Base-by-base conservation (phyloP, 2,797 vertebrate genomes). In the Cheirogaleus major region DNA sequence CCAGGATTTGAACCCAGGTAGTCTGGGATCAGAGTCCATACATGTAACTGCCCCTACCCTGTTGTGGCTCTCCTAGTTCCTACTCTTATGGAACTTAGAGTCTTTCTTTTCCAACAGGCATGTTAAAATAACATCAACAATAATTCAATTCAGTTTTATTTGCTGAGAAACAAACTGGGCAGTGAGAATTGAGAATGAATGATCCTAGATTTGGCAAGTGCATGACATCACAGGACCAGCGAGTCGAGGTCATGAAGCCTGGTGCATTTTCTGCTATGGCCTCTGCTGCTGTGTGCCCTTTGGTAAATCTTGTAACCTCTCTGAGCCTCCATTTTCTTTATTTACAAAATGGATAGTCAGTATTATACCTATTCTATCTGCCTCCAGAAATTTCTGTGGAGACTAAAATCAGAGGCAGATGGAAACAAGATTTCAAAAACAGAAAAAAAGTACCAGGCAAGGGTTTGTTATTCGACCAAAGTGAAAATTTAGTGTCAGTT, bases 401-500 rank as follows among this genome's bases (percentile, higher is more conserved):
- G 45, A 52, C 70, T 80, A 41, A 83, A 80, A 84, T 80, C 72
- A 38, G 35, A 75, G 41, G 59, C 72, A 95, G n/a, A 80, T 94
- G 35, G 50, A 63, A 84, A 65, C 30, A 82, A 94, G 75, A 89
- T 70, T 89, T 90, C 72, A 78, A 38, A 45, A 45, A 55, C 15
- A 81, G 76, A 27, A 59, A 43, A 50, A 78, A 72, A 50, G 8
- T 43, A 65, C 22, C 91, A 35, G 50, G 27, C 50, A 96, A 94
- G 41, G 18, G 52, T 72, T 89, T 93, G 59, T 83, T 89, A 80
- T 75, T 63, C 18, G n/a, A 78, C 59, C 32, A 70, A 61, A 83
- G 48, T 69, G 79, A 91, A 96, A 95, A 85, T 55, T 78, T 72
- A 48, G 10, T 84, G 35, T 89, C 79, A 95, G 15, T 43, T 96